Evolutionary conservation across 2,113 vertebrate species (phyloP).

Genomic region (Gracilinanus agilis): DNA sequence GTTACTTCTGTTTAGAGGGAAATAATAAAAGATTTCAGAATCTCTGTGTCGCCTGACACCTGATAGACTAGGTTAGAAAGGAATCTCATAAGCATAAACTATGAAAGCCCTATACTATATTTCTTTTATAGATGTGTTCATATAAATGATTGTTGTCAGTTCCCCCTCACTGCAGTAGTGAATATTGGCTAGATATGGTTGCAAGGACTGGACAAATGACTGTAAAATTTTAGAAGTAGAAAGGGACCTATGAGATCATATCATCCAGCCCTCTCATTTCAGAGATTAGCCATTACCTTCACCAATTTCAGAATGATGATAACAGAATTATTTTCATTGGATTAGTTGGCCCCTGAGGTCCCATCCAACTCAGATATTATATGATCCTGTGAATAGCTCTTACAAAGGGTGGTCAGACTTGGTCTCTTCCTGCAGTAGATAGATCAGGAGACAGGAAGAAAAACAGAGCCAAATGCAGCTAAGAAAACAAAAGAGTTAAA

Average conservation of each 20-base stretch:
- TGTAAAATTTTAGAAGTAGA: not conserved
- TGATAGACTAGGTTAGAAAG: not conserved
- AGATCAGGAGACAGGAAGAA: not conserved
- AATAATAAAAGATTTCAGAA: not conserved
- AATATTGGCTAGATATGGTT: not conserved
- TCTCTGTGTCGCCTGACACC: not conserved
- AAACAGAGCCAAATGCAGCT: not conserved
- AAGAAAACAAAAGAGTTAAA: not conserved
- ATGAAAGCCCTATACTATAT: not conserved
- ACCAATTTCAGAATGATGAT: not conserved
- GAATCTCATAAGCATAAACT: not conserved
- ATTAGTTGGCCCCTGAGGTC: conserved; percentile 1
- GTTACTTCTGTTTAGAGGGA: not conserved
- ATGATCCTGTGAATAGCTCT: not conserved
- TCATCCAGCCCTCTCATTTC: not conserved
- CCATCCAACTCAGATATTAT: not conserved
- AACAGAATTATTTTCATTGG: not conserved
- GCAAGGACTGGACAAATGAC: not conserved
- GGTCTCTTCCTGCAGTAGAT: not conserved
- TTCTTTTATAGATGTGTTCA: not conserved
- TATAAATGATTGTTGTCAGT: not conserved
- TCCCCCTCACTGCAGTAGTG: not conserved
- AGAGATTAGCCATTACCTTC: not conserved
- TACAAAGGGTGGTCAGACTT: not conserved
- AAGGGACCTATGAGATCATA: not conserved